Base-by-base conservation (phyloP, 2,113 vertebrate species). In the Cyprinus carpio region DNA sequence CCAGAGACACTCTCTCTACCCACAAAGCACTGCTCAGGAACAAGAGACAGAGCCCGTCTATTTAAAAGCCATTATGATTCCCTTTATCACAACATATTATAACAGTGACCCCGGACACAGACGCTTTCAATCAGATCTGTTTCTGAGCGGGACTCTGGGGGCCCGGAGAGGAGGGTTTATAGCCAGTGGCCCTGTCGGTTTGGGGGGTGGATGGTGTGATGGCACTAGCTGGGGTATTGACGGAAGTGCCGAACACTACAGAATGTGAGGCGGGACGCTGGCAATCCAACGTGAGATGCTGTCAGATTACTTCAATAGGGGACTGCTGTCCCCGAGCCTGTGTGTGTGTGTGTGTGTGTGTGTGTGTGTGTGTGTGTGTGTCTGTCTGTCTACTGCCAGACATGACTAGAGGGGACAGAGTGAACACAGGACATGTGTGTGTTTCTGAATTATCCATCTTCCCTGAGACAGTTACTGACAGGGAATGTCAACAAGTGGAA, bases 31-130 rank as follows among this genome's bases (percentile, higher is more conserved):
- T 91, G 82, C 90, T 90, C 91, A 77, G 85, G 93, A 94, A 94
- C 94, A 94, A 79, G 83, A 84, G 83, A 83, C 84, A 87, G 71
- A 67, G 69, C n/a, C 34, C 40, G 51, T 95, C 95, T 94, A 94
- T 95, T 95, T 96, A 95, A 96, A 95, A 96, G 93, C 94, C 94
- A 95, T 96, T 95, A 95, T 92, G 93, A 92, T 93, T 89, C 84
- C 93, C 92, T 93, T 95, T 94, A 95, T 94, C 94, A 92, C 92
- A 94, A 96, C 94, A 95, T 95, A 94, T 95, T 94, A 93, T 93
- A 95, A 92, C 92, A 90, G 77, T 88, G 88, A 91, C 88, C 91
- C 88, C 40, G 84, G 89, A 91, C 78, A 77, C 77, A 84, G 82
- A 83, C 75, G 29, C 74, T 86, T 91, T 89, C 90, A 90, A 91